Conservation (phyloP, 2,113 vertebrate genomes). For the Todiramphus chloris region DNA sequence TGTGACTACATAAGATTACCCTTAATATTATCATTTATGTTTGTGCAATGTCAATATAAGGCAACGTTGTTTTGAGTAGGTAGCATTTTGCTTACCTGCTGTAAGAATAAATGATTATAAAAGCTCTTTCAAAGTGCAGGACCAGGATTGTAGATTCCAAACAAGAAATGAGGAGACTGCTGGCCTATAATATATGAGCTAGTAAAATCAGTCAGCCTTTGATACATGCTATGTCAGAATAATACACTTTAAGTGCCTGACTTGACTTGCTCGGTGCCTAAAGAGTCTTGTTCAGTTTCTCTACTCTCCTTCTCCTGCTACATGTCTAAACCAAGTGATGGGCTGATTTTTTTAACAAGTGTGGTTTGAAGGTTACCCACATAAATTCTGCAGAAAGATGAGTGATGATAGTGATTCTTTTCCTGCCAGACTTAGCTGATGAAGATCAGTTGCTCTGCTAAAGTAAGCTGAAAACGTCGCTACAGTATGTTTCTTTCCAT, state of each 20-base stretch:
- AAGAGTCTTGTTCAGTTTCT: not conserved
- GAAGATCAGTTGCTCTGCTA: conserved; percentile 17
- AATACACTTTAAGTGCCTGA: not conserved
- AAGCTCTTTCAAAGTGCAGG: not conserved
- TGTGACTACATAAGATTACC: not conserved
- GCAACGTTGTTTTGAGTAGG: not conserved
- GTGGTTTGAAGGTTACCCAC: conserved; percentile 44
- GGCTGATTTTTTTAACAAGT: not conserved
- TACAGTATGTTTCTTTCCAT: not conserved
- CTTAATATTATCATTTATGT: not conserved
- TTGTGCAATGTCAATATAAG: not conserved
- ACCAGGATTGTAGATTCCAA: not conserved
- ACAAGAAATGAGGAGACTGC: not conserved
- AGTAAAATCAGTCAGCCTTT: not conserved
- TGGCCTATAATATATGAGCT: not conserved
- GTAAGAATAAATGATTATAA: not conserved
- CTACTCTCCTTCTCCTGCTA: not conserved
- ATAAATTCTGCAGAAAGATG: conserved; percentile 45
- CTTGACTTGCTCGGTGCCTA: not conserved
- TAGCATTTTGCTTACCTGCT: not conserved
- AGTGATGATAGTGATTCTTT: not conserved
- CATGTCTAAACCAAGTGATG: not conserved
- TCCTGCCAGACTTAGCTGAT: not conserved
- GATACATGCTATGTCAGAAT: not conserved
- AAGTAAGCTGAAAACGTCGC: not conserved